Evolutionary conservation across 2,797 vertebrate species (phyloP), one percentile per base, ranked within the genome.

Genomic region (Fistularia commersonii): DNA sequence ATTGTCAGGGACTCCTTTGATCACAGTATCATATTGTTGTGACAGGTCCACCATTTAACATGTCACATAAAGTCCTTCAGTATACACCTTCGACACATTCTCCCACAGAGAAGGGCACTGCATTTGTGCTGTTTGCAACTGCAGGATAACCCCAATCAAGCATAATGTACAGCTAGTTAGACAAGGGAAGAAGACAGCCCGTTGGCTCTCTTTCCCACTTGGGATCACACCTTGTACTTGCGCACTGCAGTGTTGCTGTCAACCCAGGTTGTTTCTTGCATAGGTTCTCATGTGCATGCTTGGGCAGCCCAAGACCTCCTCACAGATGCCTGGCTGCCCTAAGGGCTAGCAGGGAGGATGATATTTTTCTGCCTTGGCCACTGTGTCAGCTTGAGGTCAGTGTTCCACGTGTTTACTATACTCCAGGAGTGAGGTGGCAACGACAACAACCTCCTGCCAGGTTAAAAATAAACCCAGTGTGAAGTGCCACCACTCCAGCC

Each of bases 381-480:
- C 64, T 38, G 81, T 86, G 87, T 85, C 85, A 77, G 84, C 82
- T 77, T 57, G 80, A 77, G 86, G 86, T 85, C 82, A 85, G 77
- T 59, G 72, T 61, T 69, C 66, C 77, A 72, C 53, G 69, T 74
- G 80, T 66, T 66, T 64, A 61, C 71, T 60, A 67, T 72, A 74
- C 78, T 79, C 64, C 64, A 72, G 40, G 54, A 56, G 59, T 46
- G 35, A 59, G 58, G 61, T 60, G 6, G 56, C 1, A 31, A 46
- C 61, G 74, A 76, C 83, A 74, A 77, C 71, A 74, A 72, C 67
- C 72, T 68, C 79, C 76, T 32, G 63, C 66, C 51, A 62, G 55
- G 64, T 81, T 83, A 86, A 87, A 88, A 88, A 89, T 88, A 89
- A 83, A 69, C 73, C 74, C 80, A 72, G 82, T 81, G 82, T 82